Conservation (phyloP, 2,888 invertebrate species). For the Aphodius granarius region DNA sequence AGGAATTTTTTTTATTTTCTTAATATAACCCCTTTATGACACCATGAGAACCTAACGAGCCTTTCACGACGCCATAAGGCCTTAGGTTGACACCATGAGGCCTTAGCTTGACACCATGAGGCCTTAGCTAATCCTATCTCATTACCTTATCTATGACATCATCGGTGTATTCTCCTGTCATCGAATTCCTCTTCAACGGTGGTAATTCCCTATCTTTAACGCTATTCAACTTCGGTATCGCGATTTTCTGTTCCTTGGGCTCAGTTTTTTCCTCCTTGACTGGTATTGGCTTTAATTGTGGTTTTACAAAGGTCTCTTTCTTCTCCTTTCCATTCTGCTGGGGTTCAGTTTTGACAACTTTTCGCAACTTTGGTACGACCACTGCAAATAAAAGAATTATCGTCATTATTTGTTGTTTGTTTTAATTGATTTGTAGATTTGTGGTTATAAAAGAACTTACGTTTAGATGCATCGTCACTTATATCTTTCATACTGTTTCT, state of each 20-base stretch:
- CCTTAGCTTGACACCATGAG: too few relatives aligned
- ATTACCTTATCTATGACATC: slow-evolving; percentile 34
- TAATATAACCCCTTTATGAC: too few relatives aligned
- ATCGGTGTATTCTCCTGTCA: slow-evolving; percentile 30
- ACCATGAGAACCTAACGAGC: too few relatives aligned
- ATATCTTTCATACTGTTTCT: slow-evolving; percentile 39
- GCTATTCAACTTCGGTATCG: slow-evolving; percentile 49
- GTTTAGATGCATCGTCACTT: slow-evolving; percentile 24
- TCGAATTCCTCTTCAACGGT: slow-evolving; percentile 32
- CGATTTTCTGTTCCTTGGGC: slow-evolving; percentile 50
- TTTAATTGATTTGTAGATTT: too few relatives aligned
- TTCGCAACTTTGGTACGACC: slow-evolving; percentile 35
- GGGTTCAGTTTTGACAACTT: slow-evolving; percentile 32
- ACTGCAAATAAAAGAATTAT: slow-evolving; percentile 30
- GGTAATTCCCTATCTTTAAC: slow-evolving; percentile 46
- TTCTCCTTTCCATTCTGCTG: slow-evolving; percentile 47
- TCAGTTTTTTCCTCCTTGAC: slow-evolving; percentile 45
- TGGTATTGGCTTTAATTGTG: slow-evolving; percentile 49
- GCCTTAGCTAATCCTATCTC: too few relatives aligned
- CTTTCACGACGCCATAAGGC: too few relatives aligned
- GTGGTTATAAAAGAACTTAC: too few relatives aligned
- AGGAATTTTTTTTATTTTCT: too few relatives aligned
- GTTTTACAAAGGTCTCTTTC: slow-evolving; percentile 49
- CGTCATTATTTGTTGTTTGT: too few relatives aligned
- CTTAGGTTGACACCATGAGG: too few relatives aligned